These are phyloP conservation scores for Glossophaga mutica DNA, from an alignment of 2,797 vertebrate genomes.

Conservation along the genomic window DNA sequence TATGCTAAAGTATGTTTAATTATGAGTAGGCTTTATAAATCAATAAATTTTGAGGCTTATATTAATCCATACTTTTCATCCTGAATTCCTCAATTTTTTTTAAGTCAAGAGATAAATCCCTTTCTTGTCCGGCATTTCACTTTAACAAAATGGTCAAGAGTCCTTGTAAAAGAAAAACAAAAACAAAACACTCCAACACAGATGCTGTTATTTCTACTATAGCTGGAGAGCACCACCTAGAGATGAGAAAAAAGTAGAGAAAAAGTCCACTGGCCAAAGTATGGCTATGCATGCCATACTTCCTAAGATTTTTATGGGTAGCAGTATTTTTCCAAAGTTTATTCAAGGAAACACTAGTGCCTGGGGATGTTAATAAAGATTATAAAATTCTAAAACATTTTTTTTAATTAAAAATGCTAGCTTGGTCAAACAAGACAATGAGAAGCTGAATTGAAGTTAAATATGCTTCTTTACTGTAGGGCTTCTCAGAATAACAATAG, in stretches of 20 bases:
- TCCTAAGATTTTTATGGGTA: constrained; percentile 32
- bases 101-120: not conserved
- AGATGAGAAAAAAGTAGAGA: constrained; percentile 67
- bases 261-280: not conserved
- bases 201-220: constrained; percentile 49
- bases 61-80: constrained; percentile 14
- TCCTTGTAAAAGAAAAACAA: not conserved
- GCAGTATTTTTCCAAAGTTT: constrained; percentile 33
- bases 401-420: constrained; percentile 2
- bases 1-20: not conserved
- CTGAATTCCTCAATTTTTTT: not conserved
- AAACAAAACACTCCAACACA: not conserved
- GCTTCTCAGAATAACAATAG: not conserved
- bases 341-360: not conserved
- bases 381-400: not conserved
- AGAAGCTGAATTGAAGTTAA: constrained; percentile 37
- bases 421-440: constrained; percentile 13
- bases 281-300: not conserved
- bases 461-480: not conserved
- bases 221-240: constrained; percentile 83
- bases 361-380: not conserved
- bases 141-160: constrained; percentile 41
- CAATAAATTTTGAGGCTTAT: constrained; percentile 28
- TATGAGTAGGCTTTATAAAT: not conserved
- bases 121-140: constrained; percentile 19